A percentile compares a stretch with the other conserved stretches of the same genome.
Evolutionary conservation across 2,113 vertebrate species (phyloP).

Genomic region (Narcine bancroftii): DNA sequence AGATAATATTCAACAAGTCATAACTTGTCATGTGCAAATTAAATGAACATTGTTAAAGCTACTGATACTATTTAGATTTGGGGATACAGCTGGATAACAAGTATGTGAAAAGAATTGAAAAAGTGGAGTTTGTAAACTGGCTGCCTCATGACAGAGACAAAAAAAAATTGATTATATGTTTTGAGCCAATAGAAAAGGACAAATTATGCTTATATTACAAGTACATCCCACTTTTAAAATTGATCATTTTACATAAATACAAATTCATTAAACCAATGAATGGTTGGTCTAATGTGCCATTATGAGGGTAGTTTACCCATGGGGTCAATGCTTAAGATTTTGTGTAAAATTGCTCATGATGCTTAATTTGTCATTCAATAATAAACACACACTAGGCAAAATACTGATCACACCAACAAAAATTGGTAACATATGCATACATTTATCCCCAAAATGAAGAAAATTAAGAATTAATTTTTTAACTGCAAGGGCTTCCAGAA

Average conservation of each 20-base stretch:
- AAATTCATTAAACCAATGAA: too few relatives aligned
- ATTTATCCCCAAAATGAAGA: background rate
- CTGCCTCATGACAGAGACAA: background rate
- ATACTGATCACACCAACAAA: background rate
- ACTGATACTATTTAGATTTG: too few relatives aligned
- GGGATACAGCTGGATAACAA: too few relatives aligned
- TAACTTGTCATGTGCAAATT: background rate
- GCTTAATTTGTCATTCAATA: too few relatives aligned
- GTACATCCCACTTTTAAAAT: background rate
- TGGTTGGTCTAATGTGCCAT: too few relatives aligned
- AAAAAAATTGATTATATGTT: background rate
- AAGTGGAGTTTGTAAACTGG: too few relatives aligned
- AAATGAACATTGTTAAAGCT: background rate
- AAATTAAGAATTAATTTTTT: background rate
- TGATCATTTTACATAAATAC: background rate
- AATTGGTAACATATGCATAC: background rate
- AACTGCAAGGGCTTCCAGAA: background rate
- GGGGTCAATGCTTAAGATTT: background rate
- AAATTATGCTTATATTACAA: background rate
- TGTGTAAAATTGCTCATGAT: background rate
- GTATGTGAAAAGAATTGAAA: too few relatives aligned
- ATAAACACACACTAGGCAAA: background rate
- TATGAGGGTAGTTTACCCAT: background rate
- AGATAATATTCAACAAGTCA: background rate
- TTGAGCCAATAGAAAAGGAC: background rate